These are phyloP conservation scores for Mola mola DNA, from an alignment of 2,113 vertebrate species.

Conservation along the genomic window DNA sequence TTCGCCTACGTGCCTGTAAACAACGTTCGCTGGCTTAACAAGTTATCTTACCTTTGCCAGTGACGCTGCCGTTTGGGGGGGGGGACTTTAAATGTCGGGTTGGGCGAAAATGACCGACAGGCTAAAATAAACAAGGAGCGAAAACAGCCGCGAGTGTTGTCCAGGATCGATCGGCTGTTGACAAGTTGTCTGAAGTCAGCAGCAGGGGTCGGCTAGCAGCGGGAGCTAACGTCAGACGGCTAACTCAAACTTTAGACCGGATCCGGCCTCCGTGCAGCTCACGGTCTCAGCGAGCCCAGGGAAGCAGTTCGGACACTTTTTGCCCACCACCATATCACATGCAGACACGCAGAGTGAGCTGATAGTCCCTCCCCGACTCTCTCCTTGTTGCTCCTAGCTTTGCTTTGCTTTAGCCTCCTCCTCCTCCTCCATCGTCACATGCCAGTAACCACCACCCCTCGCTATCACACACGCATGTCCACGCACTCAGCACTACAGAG, in stretches of 20 bases:
- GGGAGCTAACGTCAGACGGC: slow-evolving; percentile 60
- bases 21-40: slow-evolving; percentile 24
- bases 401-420: slow-evolving; percentile 29
- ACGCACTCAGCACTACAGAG: slow-evolving; percentile 16
- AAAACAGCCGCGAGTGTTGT: slow-evolving; percentile 11
- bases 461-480: slow-evolving; percentile 58
- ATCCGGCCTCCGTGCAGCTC: not conserved
- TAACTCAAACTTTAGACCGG: slow-evolving; percentile 44
- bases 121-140: not conserved
- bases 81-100: not conserved
- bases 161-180: slow-evolving; percentile 64
- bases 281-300: not conserved
- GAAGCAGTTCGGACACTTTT: slow-evolving; percentile 2
- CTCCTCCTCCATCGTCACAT: slow-evolving; percentile 8
- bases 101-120: not conserved
- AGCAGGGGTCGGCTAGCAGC: slow-evolving; percentile 60
- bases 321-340: slow-evolving; percentile 21
- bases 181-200: slow-evolving; percentile 68
- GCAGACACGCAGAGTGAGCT: slow-evolving; percentile 19
- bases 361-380: slow-evolving; percentile 45
- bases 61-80: slow-evolving; percentile 42
- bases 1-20: slow-evolving; percentile 58
- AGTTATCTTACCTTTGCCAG: slow-evolving; percentile 63
- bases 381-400: slow-evolving; percentile 33
- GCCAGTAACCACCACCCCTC: slow-evolving; percentile 22